Conservation (phyloP, 2,113 vertebrate species). For the Bubalus kerabau region DNA sequence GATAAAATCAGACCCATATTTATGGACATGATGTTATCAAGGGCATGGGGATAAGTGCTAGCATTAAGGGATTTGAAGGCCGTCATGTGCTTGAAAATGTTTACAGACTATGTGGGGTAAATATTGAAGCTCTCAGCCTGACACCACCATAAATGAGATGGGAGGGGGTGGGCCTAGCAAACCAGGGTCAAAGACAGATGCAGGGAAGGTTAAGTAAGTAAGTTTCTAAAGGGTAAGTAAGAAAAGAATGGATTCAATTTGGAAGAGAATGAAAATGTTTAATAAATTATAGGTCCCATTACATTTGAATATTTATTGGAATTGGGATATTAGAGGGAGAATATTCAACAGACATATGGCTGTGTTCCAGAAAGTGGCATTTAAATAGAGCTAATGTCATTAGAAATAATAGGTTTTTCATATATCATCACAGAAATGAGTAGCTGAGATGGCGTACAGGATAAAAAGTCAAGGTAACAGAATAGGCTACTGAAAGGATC, state of each 20-base stretch:
- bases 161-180: background rate
- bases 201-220: background rate
- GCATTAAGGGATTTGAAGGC: background rate
- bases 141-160: background rate
- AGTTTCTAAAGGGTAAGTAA: background rate
- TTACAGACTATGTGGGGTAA: background rate
- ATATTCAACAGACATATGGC: background rate
- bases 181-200: no score
- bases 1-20: background rate
- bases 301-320: background rate
- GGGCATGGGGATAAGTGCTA: background rate
- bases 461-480: background rate
- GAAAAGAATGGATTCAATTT: background rate
- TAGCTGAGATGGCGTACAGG: background rate
- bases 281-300: background rate
- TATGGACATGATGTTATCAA: background rate
- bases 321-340: background rate
- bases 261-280: background rate
- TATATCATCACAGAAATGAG: background rate
- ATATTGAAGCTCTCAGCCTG: background rate
- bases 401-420: background rate
- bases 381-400: background rate
- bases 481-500: background rate
- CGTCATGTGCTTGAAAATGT: background rate
- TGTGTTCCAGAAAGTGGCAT: background rate